Base-by-base conservation (phyloP, 2,888 invertebrate species). In the Torymus aiolomorphi region DNA sequence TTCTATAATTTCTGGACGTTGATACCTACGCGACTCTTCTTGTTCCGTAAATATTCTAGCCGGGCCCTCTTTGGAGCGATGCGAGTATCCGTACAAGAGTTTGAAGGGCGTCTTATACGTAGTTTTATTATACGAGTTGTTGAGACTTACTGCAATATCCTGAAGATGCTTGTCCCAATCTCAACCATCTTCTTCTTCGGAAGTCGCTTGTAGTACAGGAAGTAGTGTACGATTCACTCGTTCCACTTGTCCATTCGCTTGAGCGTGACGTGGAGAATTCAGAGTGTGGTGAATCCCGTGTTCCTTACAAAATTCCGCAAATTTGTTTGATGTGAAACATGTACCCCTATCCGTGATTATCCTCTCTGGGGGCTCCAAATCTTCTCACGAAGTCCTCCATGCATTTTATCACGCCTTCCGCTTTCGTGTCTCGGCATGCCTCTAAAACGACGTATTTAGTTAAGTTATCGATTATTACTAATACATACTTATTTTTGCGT, bases 381-480 rank as follows among this genome's bases (percentile, higher is more conserved):
- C 14, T 52, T 52, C 52, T 11, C 12, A 52, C 52, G 12, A 52
- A 52, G 10, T 52, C n/a, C n/a, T n/a, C n/a, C n/a, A n/a, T n/a
- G n/a, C n/a, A n/a, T n/a, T n/a, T n/a, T n/a, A n/a, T n/a, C n/a
- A n/a, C n/a, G n/a, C n/a, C n/a, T n/a, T n/a, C n/a, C n/a, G 24
- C 24, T 24, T 24, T 24, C 24, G 24, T 24, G 3, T 24, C 24
- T 24, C 3, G 2, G 3, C 24, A 24, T 2, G 24, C 2, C 24
- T 24, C 24, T 24, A 24, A 24, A 24, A 2, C 2, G 2, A 82
- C 82, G 49, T 72, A 84, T 49, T 81, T 77, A 1, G 83, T 83
- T 1, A 84, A 62, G 18, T 83, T 82, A 61, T 83, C 83, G 10
- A 84, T 78, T 2, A 83, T 51, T 2, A 78, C 82, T 1, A 85